Evolutionary conservation across 2,888 invertebrate genomes (phyloP), one percentile per base, ranked within the genome.

Genomic region (Kuschelorhynchus macadamiae): DNA sequence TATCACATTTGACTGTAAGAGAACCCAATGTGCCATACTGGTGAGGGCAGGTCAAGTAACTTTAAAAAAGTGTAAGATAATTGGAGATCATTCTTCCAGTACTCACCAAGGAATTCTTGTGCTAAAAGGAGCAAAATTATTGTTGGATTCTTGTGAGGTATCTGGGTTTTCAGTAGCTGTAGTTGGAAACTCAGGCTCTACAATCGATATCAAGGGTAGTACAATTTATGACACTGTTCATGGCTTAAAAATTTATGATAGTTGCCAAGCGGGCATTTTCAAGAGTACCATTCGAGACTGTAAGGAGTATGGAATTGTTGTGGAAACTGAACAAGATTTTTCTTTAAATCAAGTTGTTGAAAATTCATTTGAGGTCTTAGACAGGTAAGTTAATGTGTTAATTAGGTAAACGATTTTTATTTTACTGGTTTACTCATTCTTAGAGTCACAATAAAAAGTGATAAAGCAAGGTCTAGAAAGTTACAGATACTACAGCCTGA

Each of bases 101-200:
- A 86, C 86, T 1, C 86, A 86, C 74, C 61, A 71, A 41, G 71
- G 71, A 17, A 68, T 71, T 32, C 30, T 68, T 9, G 67, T 68
- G n/a, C 20, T 86, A 74, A 78, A 83, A 57, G 82, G 85, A 72
- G 77, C 82, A 62, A 76, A 82, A 67, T 70, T 89, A 2, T 77
- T 82, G 21, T 74, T 88, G 2, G 78, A 85, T 9, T 82, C 86
- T 69, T 87, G 87, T 52, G 75, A 82, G 12, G 83, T 89, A 25
- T 81, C 80, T 39, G 83, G 85, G 36, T 86, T 89, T 77, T 84
- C 85, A 7, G 85, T 85, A n/a, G 87, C 86, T 1, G 77, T 89
- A 46, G 83, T 85, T 17, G 79, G 83, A 66, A 85, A 81, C 81
- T 85, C 80, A 46, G 74, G 75, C 70, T 84, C 82, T 42, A 81